phyloP scores from a whole-genome alignment of 1,140 invertebrate species.

The Andrena cerasifolii region DNA sequence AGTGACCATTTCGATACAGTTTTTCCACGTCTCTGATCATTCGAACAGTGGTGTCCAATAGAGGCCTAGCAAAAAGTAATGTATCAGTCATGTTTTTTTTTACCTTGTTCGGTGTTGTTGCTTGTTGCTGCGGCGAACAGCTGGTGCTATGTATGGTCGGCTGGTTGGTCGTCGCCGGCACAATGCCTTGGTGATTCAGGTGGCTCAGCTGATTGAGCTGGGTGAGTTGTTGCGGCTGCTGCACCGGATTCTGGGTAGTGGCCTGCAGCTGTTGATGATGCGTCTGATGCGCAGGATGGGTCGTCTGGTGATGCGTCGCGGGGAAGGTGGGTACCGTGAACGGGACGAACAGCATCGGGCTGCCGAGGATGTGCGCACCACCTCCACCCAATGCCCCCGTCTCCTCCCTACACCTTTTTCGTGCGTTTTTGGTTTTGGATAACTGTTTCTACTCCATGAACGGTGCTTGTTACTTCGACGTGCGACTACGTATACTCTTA shows the following conservation, averaged over 20 bases:
- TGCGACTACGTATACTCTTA: conserved; percentile 60
- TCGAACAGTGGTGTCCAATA: background rate
- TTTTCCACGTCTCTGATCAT: background rate
- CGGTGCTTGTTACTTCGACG: conserved; percentile 69
- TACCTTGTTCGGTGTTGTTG: conserved; percentile 81
- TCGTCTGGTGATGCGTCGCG: conserved; percentile 79
- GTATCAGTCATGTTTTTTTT: conserved; percentile 48
- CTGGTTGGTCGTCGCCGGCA: conserved; percentile 76
- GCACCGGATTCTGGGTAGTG: conserved; percentile 69
- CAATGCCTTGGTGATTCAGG: conserved; percentile 79
- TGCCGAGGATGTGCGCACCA: conserved; percentile 82
- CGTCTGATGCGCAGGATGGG: conserved; percentile 78
- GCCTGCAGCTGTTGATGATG: conserved; percentile 78
- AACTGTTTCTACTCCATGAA: conserved; percentile 64
- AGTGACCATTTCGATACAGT: too few species aligned
- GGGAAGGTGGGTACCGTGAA: conserved; percentile 82
- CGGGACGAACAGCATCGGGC: conserved; percentile 83
- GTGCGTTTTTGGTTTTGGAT: conserved; percentile 69
- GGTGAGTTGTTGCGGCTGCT: conserved; percentile 72
- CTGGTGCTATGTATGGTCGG: conserved; percentile 78
- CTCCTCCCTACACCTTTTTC: conserved; percentile 82
- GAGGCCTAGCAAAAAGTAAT: background rate
- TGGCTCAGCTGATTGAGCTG: conserved; percentile 80
- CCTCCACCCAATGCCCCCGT: conserved; percentile 82
- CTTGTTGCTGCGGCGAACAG: conserved; percentile 81